Evolutionary conservation across 2,113 vertebrate species (phyloP), one percentile per base, ranked within the genome.

Genomic region (Rhinichthys klamathensis): DNA sequence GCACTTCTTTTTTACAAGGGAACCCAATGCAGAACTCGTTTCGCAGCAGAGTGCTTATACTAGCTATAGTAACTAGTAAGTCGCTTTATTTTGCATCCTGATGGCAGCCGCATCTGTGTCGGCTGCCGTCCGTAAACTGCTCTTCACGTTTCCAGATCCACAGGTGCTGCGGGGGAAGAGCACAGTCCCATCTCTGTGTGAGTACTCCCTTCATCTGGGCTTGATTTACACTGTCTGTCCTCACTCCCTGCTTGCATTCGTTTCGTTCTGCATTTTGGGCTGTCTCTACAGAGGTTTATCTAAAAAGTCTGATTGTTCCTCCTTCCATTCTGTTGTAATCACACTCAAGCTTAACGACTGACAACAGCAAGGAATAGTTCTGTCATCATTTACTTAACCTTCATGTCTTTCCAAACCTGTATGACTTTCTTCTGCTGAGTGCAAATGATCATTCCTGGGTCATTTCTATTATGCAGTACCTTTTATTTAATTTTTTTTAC

Each of bases 141-240:
- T 91, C 95, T 97, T 91, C 93, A 95, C 96, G 95, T 96, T 97
- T 98, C 94, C 99, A 98, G 97, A 97, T 97, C 97, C 95, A 96
- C 97, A 94, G 92, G 96, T 96, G 93, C 96, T 95, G 96, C 97
- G 91, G 96, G 95, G 95, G 97, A 97, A 92, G 96, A 97, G 95
- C 94, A 95, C 94, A 97, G 95, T 96, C 96, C 96, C 87, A 96
- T 96, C 97, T 96, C 96, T 97, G 96, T 99, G 97, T 99, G 97
- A 99, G 97, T 99, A 98, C 96, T 87, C 92, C 95, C 93, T 70
- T 69, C 65, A 70, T 87, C 75, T 73, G 51, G 6, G 6, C 25
- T 67, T 82, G 32, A 56, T 61, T 90, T 32, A 3, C 38, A 38
- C 54, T 80, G 78, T 90, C 83, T 83, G 49, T 93, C 90, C 88